Base-by-base conservation (phyloP, 2,888 invertebrate genomes). In the Andrena bicolor region DNA sequence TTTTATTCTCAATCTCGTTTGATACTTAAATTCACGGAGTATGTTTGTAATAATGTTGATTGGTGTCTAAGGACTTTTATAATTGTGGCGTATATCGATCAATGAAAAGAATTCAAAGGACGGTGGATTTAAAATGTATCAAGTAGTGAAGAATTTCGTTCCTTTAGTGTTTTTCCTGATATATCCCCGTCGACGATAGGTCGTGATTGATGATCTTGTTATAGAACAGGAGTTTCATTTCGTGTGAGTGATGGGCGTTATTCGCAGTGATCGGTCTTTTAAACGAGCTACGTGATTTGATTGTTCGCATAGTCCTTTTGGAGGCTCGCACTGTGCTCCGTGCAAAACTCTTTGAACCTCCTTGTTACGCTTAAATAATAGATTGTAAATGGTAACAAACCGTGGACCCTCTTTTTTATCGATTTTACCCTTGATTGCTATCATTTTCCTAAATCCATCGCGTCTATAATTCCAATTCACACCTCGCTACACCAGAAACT, bases 121-220 rank as follows among this genome's bases (percentile, higher is more conserved):
- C 7, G 16, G 13, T 23, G 26, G 23, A 56, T 20, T 23, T 26
- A 23, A 26, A 23, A 10, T 26, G 6, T 56, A 20, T 13, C 1
- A 23, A 23, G 1, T 5, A 7, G 26, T 6, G 20, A 56, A 35
- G 64, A 58, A 65, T 65, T 58, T 56, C 23, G 30, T 23, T 30
- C 23, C 56, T 30, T 23, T 30, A 10, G 7, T 28, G 32, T 16
- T 20, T 56, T 23, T 73, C 10, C 56, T 13, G n/a, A 3, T 10
- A 56, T 58, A 30, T 73, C 26, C 20, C 13, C 26, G 41, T 65
- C 56, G 56, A 65, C 48, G 73, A 73, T 65, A 56, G 48, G 58
- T 8, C 6, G 28, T 73, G 73, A 73, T 73, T 73, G 64, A 73
- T 73, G 73, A 73, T 73, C 73, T 58, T 48, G 73, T 73, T 65